Conservation (phyloP, 1,140 invertebrate genomes). For the Coptotermes formosanus region DNA sequence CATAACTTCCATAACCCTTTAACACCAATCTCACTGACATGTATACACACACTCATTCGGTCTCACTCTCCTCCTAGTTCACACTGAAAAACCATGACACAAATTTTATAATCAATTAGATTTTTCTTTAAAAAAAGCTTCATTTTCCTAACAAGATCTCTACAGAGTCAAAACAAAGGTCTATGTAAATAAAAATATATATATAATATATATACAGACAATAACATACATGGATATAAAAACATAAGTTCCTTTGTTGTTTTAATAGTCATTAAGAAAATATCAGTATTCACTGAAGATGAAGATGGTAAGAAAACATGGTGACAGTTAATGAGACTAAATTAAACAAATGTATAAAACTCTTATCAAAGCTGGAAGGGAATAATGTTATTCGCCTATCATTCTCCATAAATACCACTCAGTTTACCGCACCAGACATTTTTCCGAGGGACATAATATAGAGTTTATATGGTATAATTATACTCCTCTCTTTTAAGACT, state of each 20-base stretch:
- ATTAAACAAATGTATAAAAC: not conserved
- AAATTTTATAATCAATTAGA: not conserved
- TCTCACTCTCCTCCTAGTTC: not conserved
- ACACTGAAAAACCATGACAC: not conserved
- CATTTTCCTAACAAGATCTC: not conserved
- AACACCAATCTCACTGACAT: not conserved
- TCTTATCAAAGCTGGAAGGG: not conserved
- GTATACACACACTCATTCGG: not conserved
- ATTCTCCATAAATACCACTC: not conserved
- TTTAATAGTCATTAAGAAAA: slow-evolving; percentile 14
- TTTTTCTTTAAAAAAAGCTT: slow-evolving; percentile 1
- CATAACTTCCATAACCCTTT: not conserved
- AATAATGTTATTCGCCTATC: not conserved
- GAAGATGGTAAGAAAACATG: slow-evolving; percentile 16
- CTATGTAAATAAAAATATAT: not conserved
- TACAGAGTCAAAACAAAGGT: slow-evolving; percentile 10
- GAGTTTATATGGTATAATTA: slow-evolving; percentile 26
- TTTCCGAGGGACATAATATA: slow-evolving; percentile 26
- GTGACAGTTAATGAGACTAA: not conserved
- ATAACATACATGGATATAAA: slow-evolving; percentile 26
- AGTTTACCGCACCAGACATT: not conserved
- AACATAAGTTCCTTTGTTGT: slow-evolving; percentile 16
- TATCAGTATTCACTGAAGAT: not conserved
- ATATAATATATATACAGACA: slow-evolving; percentile 24
- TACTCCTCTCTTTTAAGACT: slow-evolving; percentile 22